phyloP scores from a whole-genome alignment of 2,113 vertebrate species.

The Sceloporus tristichus region DNA sequence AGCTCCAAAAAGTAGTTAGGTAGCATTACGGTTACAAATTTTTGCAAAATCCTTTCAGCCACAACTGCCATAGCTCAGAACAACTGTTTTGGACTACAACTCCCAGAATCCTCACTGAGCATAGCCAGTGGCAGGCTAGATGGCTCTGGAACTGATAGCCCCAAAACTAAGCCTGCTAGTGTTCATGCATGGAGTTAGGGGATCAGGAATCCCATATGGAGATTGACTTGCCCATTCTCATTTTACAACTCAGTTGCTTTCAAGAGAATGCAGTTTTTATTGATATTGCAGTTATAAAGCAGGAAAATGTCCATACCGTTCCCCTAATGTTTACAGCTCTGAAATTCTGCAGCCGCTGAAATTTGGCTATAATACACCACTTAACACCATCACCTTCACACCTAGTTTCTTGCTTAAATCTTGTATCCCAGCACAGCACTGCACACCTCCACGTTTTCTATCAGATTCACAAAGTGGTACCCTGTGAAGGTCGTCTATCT shows the following conservation, averaged over 20 bases:
- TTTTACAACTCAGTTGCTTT: background rate
- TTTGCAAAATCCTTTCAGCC: too few species aligned
- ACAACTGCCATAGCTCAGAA: background rate
- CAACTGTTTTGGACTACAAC: background rate
- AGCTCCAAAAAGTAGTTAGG: too few species aligned
- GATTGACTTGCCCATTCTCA: background rate
- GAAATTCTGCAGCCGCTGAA: constrained; percentile 11
- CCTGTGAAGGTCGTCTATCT: background rate
- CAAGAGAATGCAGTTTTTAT: background rate
- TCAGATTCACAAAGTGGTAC: background rate
- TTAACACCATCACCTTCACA: background rate
- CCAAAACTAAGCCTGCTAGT: background rate
- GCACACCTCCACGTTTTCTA: background rate
- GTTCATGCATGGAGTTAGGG: background rate
- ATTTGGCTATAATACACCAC: background rate
- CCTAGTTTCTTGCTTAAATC: background rate
- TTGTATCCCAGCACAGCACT: background rate
- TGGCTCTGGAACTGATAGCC: too few species aligned
- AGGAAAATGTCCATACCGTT: background rate
- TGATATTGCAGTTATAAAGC: background rate
- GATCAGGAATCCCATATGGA: background rate
- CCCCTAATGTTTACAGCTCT: background rate
- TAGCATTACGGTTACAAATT: too few species aligned
- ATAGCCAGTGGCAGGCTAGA: too few species aligned
- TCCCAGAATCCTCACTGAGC: background rate